Conservation (phyloP, 2,113 vertebrate species). For the Zapornia atra region DNA sequence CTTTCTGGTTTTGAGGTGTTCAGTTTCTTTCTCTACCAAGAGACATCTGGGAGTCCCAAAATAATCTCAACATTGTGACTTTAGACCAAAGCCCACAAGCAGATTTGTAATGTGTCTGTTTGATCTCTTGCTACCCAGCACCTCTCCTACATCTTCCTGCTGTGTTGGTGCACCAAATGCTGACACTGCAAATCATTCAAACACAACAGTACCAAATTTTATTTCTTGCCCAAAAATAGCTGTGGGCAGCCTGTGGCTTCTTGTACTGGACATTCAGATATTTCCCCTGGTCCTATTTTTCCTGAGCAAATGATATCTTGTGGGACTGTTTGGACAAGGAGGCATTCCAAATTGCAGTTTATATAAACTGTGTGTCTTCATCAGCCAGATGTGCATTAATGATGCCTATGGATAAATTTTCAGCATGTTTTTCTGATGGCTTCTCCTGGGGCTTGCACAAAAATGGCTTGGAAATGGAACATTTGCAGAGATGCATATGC, state of each 20-base stretch:
- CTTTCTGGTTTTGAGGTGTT: not conserved
- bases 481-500: conserved; percentile 31
- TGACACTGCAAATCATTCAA: not conserved
- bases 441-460: conserved; percentile 43
- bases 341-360: conserved; percentile 13
- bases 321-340: conserved; percentile 5
- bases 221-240: not conserved
- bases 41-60: not conserved
- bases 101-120: not conserved
- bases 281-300: not conserved
- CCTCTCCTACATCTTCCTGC: not conserved
- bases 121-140: not conserved
- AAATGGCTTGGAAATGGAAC: conserved; percentile 54
- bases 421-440: conserved; percentile 21
- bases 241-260: not conserved
- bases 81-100: not conserved
- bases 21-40: not conserved
- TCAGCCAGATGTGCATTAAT: conserved; percentile 50
- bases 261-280: not conserved
- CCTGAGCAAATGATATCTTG: not conserved
- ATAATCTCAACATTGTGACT: not conserved
- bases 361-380: conserved; percentile 28
- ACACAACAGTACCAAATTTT: not conserved
- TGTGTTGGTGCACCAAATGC: not conserved
- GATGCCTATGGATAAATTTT: conserved; percentile 47